Evolutionary conservation across 2,113 vertebrate species (phyloP), one percentile per base, ranked within the genome.

Genomic region (Oreamnos americanus): DNA sequence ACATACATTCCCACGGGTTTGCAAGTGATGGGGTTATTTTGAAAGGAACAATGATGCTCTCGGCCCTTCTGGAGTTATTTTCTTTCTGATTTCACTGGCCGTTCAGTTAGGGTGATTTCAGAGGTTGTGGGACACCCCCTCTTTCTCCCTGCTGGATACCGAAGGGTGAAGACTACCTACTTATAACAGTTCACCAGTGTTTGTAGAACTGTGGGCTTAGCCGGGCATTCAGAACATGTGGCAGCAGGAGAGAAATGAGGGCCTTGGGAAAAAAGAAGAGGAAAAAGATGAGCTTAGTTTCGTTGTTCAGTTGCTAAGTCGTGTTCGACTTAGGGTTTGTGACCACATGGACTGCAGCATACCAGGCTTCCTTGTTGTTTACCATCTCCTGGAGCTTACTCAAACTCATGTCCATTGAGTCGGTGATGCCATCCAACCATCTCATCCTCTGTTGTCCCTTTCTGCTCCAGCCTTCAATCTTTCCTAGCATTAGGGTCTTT

Each of bases 31-130:
- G 74, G 89, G 58, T 94, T 89, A 33, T 96, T 97, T 97, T 98
- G 96, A 97, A 98, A 98, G 95, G 91, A 94, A 81, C 92, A 97
- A 60, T 74, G 88, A 97, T 88, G 87, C 89, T 55, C 83, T 97
- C 49, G 97, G 33, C 26, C 67, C n/a, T 90, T 97, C 96, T 98
- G 94, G 96, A 43, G 19, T 98, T 98, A 93, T 91, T 97, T 97
- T 92, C 79, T 67, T 97, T 97, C 96, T 96, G 62, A 45, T 94
- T 87, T 84, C 84, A 90, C 43, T 60, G 91, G 74, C 47, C 64
- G 6, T 98, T 98, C 90, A 30, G n/a, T 89, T 83, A 21, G 16
- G 87, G 36, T 79, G 53, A 57, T 89, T 94, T 96, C 76, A 53
- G 62, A 53, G 58, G 23, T 60, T 33, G 11, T 33, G 30, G 36